Conservation (phyloP, 2,888 invertebrate genomes). For the Empis stercorea region DNA sequence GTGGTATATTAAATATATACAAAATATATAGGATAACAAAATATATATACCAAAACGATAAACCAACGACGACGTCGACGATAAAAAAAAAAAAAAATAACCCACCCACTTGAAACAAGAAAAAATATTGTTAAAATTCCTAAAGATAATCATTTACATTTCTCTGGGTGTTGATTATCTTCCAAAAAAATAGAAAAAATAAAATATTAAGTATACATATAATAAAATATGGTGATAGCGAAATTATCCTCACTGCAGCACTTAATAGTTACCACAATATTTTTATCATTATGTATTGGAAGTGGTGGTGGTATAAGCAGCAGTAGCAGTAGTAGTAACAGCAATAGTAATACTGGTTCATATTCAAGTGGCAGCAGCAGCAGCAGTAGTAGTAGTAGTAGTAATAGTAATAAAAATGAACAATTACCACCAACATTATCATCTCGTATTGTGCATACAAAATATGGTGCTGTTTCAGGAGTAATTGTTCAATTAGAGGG, state of each 20-base stretch:
- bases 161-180: too few relatives aligned
- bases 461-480: constrained; percentile 77
- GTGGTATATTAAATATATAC: too few relatives aligned
- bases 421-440: constrained; percentile 44
- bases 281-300: constrained; percentile 15
- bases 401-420: constrained; percentile 29
- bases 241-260: neutral
- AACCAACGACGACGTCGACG: too few relatives aligned
- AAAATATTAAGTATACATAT: too few relatives aligned
- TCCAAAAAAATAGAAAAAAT: too few relatives aligned
- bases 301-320: constrained; percentile 13
- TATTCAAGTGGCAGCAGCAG: constrained; percentile 9
- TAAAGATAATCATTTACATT: too few relatives aligned
- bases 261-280: neutral
- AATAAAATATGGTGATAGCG: too few relatives aligned
- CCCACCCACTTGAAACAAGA: too few relatives aligned
- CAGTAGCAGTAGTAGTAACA: constrained; percentile 12
- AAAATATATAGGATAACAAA: too few relatives aligned
- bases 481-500: constrained; percentile 72
- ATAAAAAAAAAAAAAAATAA: too few relatives aligned
- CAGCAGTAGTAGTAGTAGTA: constrained; percentile 16
- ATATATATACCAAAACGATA: too few relatives aligned
- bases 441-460: constrained; percentile 74
- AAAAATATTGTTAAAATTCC: too few relatives aligned
- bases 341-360: constrained; percentile 8